Base-by-base conservation (phyloP, 2,888 invertebrate genomes). In the Apamea monoglypha region DNA sequence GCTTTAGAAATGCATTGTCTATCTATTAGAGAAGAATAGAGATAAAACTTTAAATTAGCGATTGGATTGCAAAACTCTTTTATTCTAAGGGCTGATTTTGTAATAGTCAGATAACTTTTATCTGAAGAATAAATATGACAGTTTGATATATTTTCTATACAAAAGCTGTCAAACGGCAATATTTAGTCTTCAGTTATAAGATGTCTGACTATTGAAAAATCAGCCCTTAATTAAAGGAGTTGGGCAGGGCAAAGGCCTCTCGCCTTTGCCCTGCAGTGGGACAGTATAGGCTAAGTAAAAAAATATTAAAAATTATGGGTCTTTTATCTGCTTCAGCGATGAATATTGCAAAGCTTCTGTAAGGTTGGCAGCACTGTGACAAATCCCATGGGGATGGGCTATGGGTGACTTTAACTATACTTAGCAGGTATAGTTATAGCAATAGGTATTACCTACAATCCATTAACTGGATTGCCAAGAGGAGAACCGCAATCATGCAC, bases 1-100 rank as follows among this genome's bases (percentile, higher is more conserved):
- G 47, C 50, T 7, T 61, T 50, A 32, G 32, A 8, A 82, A 59
- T 67, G 74, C 16, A 67, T 56, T 67, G 12, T 47, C 18, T 59
- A 69, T 76, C 7, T 68, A 18, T 56, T 61, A 63, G 8, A 25
- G 8, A 59, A 61, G 12, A 68, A 44, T 1, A 32, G 25, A 40
- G 29, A 63, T 76, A 12, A 4, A 32, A n/a, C 14, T 16, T 25
- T 3, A 12, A 29, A 44, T 47, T 66, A 2, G 32, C 25, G 8
- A 8, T 36, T 56, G 16, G 3, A 25, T 61, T 25, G 14, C 2
- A 18, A 21, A 67, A 7, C 5, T 21, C 10, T 1, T 14, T 61
- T 21, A 32, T 29, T 47, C n/a, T 29, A 53, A 40, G 21, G 21
- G 8, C 21, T 10, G 21, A 56, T 56, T 56, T 56, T 56, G 8